phyloP scores from a whole-genome alignment of 1,140 invertebrate genomes.

The Mizuhopecten yessoensis region DNA sequence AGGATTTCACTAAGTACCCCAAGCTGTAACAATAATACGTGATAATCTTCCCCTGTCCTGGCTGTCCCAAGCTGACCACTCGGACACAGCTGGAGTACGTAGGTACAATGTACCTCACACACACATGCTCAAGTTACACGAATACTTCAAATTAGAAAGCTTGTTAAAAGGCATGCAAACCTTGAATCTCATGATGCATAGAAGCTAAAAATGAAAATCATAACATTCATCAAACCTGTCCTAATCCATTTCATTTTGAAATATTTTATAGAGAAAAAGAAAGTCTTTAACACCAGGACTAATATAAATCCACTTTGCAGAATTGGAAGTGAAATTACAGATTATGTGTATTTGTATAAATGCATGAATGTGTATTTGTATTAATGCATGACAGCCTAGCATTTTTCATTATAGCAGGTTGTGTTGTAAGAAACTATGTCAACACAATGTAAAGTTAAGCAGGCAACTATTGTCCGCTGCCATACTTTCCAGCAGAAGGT shows the following conservation, averaged over 20 bases:
- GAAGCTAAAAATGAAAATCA: neutral
- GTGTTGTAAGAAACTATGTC: too few species aligned
- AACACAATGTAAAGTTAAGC: too few species aligned
- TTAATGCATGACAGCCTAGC: too few species aligned
- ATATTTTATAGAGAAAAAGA: neutral
- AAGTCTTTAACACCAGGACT: too few species aligned
- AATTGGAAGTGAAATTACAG: too few species aligned
- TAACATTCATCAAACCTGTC: neutral
- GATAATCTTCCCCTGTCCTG: neutral
- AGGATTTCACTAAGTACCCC: slow-evolving; percentile 37
- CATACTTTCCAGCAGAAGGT: too few species aligned
- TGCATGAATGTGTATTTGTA: too few species aligned
- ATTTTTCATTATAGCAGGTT: too few species aligned
- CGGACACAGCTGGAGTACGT: neutral
- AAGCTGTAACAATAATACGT: slow-evolving; percentile 39
- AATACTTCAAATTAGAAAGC: neutral
- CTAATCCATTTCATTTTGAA: neutral
- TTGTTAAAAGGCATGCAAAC: neutral
- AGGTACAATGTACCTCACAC: neutral
- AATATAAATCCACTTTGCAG: too few species aligned
- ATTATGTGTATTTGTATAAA: too few species aligned
- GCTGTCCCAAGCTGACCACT: slow-evolving; percentile 31
- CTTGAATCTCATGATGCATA: neutral
- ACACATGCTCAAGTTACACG: neutral
- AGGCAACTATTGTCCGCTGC: too few species aligned